phyloP scores from a whole-genome alignment of 2,113 vertebrate species.

The Anhinga anhinga region DNA sequence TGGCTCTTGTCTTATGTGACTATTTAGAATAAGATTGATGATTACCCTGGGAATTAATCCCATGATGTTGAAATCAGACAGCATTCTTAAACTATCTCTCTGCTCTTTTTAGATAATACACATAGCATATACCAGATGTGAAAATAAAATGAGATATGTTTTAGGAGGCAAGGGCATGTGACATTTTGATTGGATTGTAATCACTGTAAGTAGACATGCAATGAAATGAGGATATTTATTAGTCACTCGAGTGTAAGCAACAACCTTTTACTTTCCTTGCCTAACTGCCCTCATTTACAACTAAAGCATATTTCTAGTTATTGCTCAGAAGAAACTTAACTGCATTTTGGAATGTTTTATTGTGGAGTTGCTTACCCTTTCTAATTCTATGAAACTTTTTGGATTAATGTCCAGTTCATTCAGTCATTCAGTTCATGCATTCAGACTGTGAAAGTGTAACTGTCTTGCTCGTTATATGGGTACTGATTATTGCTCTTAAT shows the following conservation, averaged over 20 bases:
- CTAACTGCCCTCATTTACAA: conserved; percentile 15
- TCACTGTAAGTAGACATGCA: conserved; percentile 32
- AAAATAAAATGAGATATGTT: conserved; percentile 38
- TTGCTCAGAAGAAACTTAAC: neutral
- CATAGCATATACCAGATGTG: neutral
- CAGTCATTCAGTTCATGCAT: neutral
- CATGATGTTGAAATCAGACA: conserved; percentile 4
- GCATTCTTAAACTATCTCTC: conserved; percentile 24
- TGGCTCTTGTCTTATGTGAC: neutral
- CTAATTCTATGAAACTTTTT: neutral
- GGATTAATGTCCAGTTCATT: conserved; percentile 6
- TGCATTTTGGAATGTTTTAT: neutral
- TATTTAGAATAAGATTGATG: conserved; percentile 41
- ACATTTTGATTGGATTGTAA: conserved; percentile 44
- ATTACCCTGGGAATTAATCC: conserved; percentile 10
- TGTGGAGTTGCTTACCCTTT: neutral
- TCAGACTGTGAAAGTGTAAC: neutral
- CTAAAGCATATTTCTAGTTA: neutral
- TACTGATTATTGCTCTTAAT: conserved; percentile 10
- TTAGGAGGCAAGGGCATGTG: neutral
- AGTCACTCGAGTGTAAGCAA: conserved; percentile 17
- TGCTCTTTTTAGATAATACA: conserved; percentile 1
- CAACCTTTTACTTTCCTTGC: neutral
- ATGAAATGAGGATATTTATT: conserved; percentile 43
- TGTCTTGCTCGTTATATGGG: neutral